phyloP scores from a whole-genome alignment of 2,888 invertebrate species.

The Lasioglossum villosulum region DNA sequence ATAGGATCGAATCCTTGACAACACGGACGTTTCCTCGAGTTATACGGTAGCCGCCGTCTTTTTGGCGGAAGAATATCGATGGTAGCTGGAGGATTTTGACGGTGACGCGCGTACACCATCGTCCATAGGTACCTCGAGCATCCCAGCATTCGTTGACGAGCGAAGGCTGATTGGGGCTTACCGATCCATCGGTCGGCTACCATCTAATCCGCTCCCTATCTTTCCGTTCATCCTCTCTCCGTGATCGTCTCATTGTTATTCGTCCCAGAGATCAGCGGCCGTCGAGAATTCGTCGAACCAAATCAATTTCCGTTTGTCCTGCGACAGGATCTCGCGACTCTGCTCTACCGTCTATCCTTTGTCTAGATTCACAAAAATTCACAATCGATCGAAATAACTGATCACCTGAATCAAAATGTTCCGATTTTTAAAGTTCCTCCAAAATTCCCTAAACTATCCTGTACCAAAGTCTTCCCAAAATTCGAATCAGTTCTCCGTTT shows the following conservation, averaged over 20 bases:
- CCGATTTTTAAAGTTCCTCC: neutral
- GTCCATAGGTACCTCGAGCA: conserved; percentile 69
- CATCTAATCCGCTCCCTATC: conserved; percentile 81
- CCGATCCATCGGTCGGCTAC: conserved; percentile 65
- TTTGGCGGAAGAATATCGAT: neutral
- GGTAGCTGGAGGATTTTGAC: conserved; percentile 37
- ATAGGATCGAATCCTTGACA: neutral
- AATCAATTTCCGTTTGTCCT: conserved; percentile 60
- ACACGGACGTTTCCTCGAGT: neutral
- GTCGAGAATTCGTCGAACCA: conserved; percentile 56
- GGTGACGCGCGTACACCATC: conserved; percentile 68
- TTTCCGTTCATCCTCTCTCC: conserved; percentile 75
- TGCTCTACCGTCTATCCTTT: neutral
- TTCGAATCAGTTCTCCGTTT: neutral
- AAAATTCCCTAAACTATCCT: neutral
- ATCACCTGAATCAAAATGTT: neutral
- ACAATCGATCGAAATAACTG: too few relatives aligned
- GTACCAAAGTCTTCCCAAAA: neutral
- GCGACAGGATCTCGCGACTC: neutral
- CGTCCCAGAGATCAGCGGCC: conserved; percentile 52
- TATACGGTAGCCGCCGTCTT: neutral
- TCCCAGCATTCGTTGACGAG: conserved; percentile 51
- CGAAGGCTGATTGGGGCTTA: conserved; percentile 75
- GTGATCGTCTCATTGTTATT: conserved; percentile 81
- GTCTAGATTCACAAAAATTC: neutral